Base-by-base conservation (phyloP, 2,888 invertebrate species). In the Lasioglossum figueresi region DNA sequence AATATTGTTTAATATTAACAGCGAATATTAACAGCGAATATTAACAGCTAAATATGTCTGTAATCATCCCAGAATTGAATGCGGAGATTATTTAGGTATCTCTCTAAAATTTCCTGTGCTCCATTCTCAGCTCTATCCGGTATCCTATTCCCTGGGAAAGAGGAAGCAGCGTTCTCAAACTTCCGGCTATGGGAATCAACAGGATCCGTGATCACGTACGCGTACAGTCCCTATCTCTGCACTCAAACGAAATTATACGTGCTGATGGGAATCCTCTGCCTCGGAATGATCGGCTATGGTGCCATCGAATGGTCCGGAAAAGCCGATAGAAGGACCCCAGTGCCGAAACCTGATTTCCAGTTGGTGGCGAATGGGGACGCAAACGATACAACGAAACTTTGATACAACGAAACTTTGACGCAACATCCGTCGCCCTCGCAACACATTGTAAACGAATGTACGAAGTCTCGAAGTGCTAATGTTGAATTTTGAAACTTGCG, bases 101-200 rank as follows among this genome's bases (percentile, higher is more conserved):
- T 3, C 3, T 66, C 6, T 40, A 16, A 37, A 37, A 40, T 40
- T 40, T n/a, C 6, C 37, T 68, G 2, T 43, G 40, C 27, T 43
- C 1, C 23, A 79, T 40, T 92, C 92, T 14, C 94, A 98, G 98
- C 98, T 43, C 95, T 98, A 40, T 98, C 98, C 92, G 98, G 99
- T 12, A 97, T 98, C 77, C 95, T 99, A 79, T 98, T 99, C 93
- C 97, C 97, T 0, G 97, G 97, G 27, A 96, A 97, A 91, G 97
- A 98, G 92, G 98, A 98, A 93, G 98, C 98, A 0, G 98, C 98
- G 0, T 99, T 98, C 95, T 98, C 98, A 88, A 99, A 98, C 95
- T 99, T 99, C 95, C 96, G 98, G 14, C 95, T 99, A 75, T 99
- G 98, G 98, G 98, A 99, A 95, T 97, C 98, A 0, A 96, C 98